phyloP scores from a whole-genome alignment of 64 coral and sea anemone species.

The Montipora efflorescens region DNA sequence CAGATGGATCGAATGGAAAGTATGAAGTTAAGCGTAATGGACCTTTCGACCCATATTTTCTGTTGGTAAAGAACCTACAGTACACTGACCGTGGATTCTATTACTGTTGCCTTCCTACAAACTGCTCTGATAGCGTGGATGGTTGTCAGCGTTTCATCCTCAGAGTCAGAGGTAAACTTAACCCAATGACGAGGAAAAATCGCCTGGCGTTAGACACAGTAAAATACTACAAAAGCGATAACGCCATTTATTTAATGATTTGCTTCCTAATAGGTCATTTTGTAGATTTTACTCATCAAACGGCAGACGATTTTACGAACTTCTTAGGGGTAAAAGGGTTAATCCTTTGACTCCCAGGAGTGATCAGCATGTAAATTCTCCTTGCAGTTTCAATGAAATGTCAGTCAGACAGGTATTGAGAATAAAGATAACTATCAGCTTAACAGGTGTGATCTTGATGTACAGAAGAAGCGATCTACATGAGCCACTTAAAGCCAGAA shows the following conservation, averaged over 20 bases:
- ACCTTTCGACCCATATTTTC: background rate
- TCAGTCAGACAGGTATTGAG: too few relatives aligned
- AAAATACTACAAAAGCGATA: background rate
- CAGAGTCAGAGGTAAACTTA: conserved; percentile 67
- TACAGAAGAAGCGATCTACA: too few relatives aligned
- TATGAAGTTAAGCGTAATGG: conserved; percentile 5
- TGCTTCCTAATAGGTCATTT: too few relatives aligned
- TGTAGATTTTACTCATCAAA: background rate
- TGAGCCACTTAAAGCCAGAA: too few relatives aligned
- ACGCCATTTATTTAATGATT: background rate
- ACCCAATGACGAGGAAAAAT: too few relatives aligned
- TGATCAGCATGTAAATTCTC: too few relatives aligned
- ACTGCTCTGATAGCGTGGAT: conserved; percentile 7
- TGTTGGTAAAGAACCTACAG: conserved; percentile 33
- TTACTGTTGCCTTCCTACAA: conserved; percentile 66
- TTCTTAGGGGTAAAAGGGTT: too few relatives aligned
- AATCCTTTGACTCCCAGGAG: too few relatives aligned
- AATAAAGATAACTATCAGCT: too few relatives aligned
- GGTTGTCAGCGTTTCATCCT: conserved; percentile 71
- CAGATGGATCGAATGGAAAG: background rate
- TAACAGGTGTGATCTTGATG: too few relatives aligned
- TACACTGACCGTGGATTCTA: conserved; percentile 80
- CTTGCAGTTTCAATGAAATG: too few relatives aligned
- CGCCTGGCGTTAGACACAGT: background rate
- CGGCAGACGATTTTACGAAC: too few relatives aligned